Evolutionary conservation across 1,140 invertebrate genomes (phyloP), one percentile per base, ranked within the genome.

Genomic region (Bathynomus jamesi): DNA sequence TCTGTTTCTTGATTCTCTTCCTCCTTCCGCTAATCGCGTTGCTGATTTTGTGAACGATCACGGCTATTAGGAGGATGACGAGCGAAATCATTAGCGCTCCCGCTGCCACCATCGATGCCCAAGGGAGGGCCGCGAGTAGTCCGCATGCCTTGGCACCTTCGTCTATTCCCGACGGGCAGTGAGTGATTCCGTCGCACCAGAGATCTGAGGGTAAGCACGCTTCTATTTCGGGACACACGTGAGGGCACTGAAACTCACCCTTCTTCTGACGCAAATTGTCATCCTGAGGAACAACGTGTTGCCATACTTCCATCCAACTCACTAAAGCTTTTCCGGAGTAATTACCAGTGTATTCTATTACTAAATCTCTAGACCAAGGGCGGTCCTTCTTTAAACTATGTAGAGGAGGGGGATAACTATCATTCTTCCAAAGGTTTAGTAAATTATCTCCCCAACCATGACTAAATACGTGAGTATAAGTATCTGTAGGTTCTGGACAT

Each of bases 111-210:
- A 78, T 21, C 31, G 72, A 75, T 2, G 72, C 69, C 73, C 73
- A 78, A 25, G 73, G 73, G 0, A 75, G 64, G 2, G 69, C 68
- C 5, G 67, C 69, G 29, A 73, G 63, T 11, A 76, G 66, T 4
- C 75, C 75, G 62, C 75, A 76, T 3, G 81, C 79, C 25, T 77
- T 78, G 13, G 92, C 84, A 1, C 91, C 87, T 82, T 95, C 93
- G 82, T 95, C 93, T 78, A 90, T 89, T 0, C 91, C 91, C 0
- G 90, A 91, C 0, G 93, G 93, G 80, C 93, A 95, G 79, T 95
- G 91, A 27, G 86, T 84, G 13, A 87, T 82, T 0, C 92, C 92
- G 78, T 95, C 92, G 80, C 93, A 95, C 91, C 92, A 94, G 11
- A 95, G 85, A 13, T 89, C 71, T 53, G 67, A n/a, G 4, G 75